A percentile compares a stretch with the other conserved stretches of the same genome.
Conservation (phyloP, 2,797 vertebrate genomes). For the Acropternis orthonyx region DNA sequence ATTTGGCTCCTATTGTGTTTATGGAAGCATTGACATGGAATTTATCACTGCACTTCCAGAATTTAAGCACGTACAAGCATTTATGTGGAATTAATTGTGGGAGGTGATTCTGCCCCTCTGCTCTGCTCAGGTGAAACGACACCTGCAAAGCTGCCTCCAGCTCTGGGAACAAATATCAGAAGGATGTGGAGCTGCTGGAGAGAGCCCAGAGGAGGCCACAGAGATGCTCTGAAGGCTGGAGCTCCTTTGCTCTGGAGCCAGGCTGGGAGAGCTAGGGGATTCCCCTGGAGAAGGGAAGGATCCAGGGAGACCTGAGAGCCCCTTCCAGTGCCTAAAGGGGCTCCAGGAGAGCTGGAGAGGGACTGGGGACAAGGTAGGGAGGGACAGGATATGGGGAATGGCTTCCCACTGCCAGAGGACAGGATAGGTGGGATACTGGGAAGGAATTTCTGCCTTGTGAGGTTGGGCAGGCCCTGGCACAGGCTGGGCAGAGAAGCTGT, state of each 20-base stretch:
- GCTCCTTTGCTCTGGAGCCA: background rate
- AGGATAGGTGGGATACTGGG: rapidly evolving
- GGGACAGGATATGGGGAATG: background rate
- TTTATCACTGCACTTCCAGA: background rate
- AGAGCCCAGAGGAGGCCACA: background rate
- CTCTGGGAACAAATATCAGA: background rate
- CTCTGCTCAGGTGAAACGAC: background rate
- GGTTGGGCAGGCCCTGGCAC: background rate
- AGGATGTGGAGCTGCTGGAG: background rate
- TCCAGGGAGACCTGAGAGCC: rapidly evolving
- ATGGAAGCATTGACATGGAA: rapidly evolving
- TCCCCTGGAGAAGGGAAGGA: background rate
- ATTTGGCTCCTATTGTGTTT: background rate
- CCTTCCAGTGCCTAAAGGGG: rapidly evolving
- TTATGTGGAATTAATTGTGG: background rate
- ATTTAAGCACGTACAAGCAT: background rate
- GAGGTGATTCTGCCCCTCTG: background rate
- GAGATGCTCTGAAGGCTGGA: background rate
- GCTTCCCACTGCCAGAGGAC: background rate
- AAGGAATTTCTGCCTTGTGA: background rate
- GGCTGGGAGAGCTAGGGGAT: background rate
- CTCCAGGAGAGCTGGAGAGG: background rate
- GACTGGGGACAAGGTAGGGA: rapidly evolving
- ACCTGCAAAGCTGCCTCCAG: background rate
- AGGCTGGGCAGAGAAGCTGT: background rate